phyloP scores from a whole-genome alignment of 1,140 invertebrate genomes.

The Hylaeus anthracinus region DNA sequence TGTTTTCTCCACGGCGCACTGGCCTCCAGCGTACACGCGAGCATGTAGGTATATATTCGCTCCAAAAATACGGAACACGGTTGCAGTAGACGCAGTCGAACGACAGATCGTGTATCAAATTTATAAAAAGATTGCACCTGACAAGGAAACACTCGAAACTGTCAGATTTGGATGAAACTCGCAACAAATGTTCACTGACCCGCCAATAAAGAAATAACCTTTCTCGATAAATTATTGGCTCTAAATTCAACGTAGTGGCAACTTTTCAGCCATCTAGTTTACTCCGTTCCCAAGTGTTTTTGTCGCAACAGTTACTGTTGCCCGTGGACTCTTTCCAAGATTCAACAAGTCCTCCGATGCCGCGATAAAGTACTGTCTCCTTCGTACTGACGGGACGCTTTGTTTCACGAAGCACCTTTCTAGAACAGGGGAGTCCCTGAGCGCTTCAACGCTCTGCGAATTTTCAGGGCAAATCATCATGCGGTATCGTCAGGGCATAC shows the following conservation, averaged over 20 bases:
- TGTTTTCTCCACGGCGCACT: conserved; percentile 28
- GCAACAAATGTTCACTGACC: too few relatives aligned
- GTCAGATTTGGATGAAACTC: too few relatives aligned
- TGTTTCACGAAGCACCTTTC: background rate
- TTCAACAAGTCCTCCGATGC: conserved; percentile 59
- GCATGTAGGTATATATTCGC: background rate
- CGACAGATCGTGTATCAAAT: conserved; percentile 17
- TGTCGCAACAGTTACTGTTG: background rate
- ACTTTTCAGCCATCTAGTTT: too few relatives aligned
- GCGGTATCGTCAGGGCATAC: too few relatives aligned
- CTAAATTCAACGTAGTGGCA: too few relatives aligned
- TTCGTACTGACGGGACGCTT: conserved; percentile 8
- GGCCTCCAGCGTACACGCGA: background rate
- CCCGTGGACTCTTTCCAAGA: conserved; percentile 55
- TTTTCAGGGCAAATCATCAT: too few relatives aligned
- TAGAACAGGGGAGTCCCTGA: background rate
- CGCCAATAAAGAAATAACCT: too few relatives aligned
- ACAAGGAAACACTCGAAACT: too few relatives aligned
- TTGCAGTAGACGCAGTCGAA: background rate
- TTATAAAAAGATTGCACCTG: background rate
- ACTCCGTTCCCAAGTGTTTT: background rate
- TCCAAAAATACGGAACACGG: conserved; percentile 36
- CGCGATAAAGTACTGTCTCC: conserved; percentile 23
- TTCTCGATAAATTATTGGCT: too few relatives aligned
- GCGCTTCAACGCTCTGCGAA: too few relatives aligned